Base-by-base conservation (phyloP, 2,797 vertebrate species). In the Diglossa cyanea region DNA sequence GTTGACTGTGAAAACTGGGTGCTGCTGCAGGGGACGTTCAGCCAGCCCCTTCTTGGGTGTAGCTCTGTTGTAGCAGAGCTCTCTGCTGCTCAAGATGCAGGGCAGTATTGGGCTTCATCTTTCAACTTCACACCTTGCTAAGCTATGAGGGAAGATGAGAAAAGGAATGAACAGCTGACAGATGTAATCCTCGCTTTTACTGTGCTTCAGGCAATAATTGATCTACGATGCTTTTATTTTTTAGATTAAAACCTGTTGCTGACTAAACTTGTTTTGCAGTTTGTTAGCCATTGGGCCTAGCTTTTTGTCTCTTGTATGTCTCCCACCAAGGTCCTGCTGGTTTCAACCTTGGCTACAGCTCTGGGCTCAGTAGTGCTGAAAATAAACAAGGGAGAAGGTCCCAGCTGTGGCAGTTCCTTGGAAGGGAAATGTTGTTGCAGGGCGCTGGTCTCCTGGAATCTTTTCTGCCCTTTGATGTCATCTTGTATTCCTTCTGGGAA, bases 301-400 rank as follows among this genome's bases (percentile, higher is more conserved):
- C 51, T 28, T 62, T 13, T 58, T 51, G 37, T 66, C 30, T 65
- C 57, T 62, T 33, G 60, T 33, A 4, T 0, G 0, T 68, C 12
- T 71, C 20, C 25, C 57, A 25, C 50, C 51, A 26, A 45, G 24
- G 72, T 90, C 39, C 44, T 53, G 17, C 65, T 71, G 72, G 33
- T 23, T 50, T 86, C 39, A 87, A 8, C 40, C 28, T 74, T 72
- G 78, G 18, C 57, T 24, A 5, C 47, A 28, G 47, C 16, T 81
- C 51, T 72, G 25, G 0, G 0, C n/a, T 77, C n/a, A 12, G n/a
- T 26, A 30, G 33, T 15, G 81, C 44, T 1, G 6, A 65, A 61
- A 77, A 26, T 26, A 17, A 78, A 13, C 11, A 10, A 62, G 37
- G 21, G 35, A 57, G 90, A 63, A 65, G 11, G 62, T 55, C 47